These are phyloP conservation scores for Pampus argenteus DNA, from an alignment of 2,797 vertebrate species.

Conservation along the genomic window DNA sequence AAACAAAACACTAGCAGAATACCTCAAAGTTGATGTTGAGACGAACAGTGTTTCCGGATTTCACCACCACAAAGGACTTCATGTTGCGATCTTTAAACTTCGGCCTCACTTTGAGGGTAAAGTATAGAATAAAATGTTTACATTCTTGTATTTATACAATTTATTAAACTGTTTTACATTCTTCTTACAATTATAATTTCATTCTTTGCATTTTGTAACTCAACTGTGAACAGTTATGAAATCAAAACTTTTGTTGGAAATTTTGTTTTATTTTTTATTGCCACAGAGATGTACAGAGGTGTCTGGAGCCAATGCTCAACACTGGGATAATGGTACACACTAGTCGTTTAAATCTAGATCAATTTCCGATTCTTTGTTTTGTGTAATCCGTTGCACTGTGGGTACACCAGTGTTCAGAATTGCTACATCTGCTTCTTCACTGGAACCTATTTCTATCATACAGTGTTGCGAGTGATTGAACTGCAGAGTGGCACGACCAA, in stretches of 20 bases:
- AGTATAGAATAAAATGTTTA: constrained; percentile 6
- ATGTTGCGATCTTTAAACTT: constrained; percentile 84
- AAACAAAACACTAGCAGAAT: constrained; percentile 31
- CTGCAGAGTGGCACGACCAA: not conserved
- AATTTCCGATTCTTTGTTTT: not conserved
- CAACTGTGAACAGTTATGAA: not conserved
- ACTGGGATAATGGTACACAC: not conserved
- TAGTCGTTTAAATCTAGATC: not conserved
- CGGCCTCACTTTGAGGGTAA: constrained; percentile 83
- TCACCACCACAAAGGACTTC: constrained; percentile 85
- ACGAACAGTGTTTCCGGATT: constrained; percentile 85
- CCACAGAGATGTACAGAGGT: not conserved
- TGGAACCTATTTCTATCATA: constrained; percentile 2
- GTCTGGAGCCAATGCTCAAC: not conserved
- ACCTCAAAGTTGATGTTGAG: constrained; percentile 90
- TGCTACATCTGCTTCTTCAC: not conserved
- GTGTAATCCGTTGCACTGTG: not conserved
- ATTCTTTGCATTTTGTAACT: not conserved
- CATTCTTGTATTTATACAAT: not conserved
- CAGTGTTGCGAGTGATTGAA: constrained; percentile 5
- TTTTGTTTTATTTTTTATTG: not conserved
- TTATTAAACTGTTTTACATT: not conserved
- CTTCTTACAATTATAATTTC: not conserved
- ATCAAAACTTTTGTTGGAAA: not conserved
- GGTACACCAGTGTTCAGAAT: constrained; percentile 3